Base-by-base conservation (phyloP, 2,797 vertebrate species). In the Balearica regulorum region DNA sequence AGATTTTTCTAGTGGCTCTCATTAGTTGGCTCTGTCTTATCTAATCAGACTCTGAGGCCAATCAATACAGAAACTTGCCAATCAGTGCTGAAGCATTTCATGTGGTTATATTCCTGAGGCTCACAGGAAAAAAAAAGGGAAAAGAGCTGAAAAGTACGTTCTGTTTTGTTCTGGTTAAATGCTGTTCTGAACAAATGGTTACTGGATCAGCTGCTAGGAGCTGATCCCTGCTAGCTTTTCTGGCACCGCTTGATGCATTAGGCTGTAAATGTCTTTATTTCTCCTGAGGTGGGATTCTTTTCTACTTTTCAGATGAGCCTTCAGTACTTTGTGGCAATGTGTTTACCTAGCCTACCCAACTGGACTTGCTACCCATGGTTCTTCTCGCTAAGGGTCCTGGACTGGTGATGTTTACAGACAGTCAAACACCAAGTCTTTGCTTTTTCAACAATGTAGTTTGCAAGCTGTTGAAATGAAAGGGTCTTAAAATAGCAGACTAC, bases 41-140 rank as follows among this genome's bases (percentile, higher is more conserved):
- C 94, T 96, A 91, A 93, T 96, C 91, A 82, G 73, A 57, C 44
- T 91, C 84, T 84, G 82, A 95, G 79, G 93, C 95, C 89, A 97
- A 79, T 96, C 97, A 95, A 93, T 93, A 96, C 87, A 97, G 70
- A 96, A 93, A 57, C 76, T 79, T 96, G 92, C 90, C 92, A 96
- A 66, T 95, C 87, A 82, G 65, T 60, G 58, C 58, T 88, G 70
- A 87, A 95, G 66, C 48, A 90, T 90, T 97, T 88, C 13, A 86
- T 82, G 72, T 76, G 48, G 89, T 76, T 94, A n/a, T 95, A 77
- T 83, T 95, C 43, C 51, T 68, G 83, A 77, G 92, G 64, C 71
- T 95, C 71, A 41, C 39, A 85, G 41, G 28, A 69, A 37, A 83
- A 90, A 73, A 60, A 78, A 39, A 62, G 41, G 41, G 75, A 88